Evolutionary conservation across 2,113 vertebrate genomes (phyloP).

Genomic region (Callorhinus ursinus): DNA sequence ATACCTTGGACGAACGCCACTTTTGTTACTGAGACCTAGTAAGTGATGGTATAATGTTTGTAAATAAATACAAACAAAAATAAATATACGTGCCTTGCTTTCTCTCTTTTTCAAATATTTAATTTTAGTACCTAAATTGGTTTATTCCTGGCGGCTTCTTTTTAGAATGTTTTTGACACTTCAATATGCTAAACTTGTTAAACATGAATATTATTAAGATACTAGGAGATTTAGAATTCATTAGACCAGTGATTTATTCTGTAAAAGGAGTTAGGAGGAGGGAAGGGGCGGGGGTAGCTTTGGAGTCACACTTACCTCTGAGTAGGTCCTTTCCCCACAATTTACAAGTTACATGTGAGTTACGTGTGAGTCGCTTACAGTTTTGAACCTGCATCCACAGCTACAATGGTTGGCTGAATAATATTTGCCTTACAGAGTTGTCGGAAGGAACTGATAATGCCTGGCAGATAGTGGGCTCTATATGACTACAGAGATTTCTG

Average conservation of each 20-base stretch:
- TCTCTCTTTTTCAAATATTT: conserved; percentile 33
- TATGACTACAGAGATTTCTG: background rate
- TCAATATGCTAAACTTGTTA: conserved; percentile 20
- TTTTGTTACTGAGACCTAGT: background rate
- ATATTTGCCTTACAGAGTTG: background rate
- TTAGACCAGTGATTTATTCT: background rate
- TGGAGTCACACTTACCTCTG: background rate
- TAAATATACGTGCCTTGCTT: background rate
- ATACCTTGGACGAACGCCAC: background rate
- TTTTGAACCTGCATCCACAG: background rate
- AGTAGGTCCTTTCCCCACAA: background rate
- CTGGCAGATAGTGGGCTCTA: background rate
- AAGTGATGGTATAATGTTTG: background rate
- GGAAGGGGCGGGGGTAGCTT: background rate
- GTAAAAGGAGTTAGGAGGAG: background rate
- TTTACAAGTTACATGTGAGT: background rate
- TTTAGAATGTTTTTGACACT: background rate
- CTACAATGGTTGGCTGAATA: background rate
- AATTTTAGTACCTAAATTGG: conserved; percentile 6
- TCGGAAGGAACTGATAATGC: background rate
- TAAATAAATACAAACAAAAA: background rate
- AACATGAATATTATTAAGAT: background rate
- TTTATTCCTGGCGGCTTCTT: conserved; percentile 25
- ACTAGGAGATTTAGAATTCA: background rate
- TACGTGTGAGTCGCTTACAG: background rate